Base-by-base conservation (phyloP, 2,797 vertebrate species). In the Smutsia gigantea region DNA sequence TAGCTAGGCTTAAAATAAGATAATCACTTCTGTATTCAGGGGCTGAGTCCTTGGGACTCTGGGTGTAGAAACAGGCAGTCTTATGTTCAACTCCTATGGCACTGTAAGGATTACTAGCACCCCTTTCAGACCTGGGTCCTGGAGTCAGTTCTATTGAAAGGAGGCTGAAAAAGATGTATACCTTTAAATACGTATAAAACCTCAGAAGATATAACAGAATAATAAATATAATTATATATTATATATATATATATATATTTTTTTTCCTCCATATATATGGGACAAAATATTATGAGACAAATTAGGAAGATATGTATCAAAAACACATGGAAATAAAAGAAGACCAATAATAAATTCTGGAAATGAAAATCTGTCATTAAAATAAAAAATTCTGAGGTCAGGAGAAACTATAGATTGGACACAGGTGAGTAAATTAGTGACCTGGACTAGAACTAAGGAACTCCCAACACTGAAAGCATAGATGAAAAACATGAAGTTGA, bases 1-100 rank as follows among this genome's bases (percentile, higher is more conserved):
- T 74, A 86, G 19, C 74, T 42, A 84, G 46, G 59, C 53, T 93
- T 86, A 93, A 90, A 81, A 81, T 49, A 53, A 89, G 53, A 66
- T 53, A 63, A 81, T 61, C 15, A 55, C 77, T 90, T 95, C 51
- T 69, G 17, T 53, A 84, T 79, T 46, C 27, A 69, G 55, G 27
- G 77, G 77, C 25, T 87, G 53, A 91, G 46, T 39, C 34, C 81
- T 46, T 82, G 66, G 68, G 61, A 90, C 46, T 75, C 51, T 61
- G 37, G 23, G 12, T 72, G 18, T 86, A 27, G 42, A 90, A 86
- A 63, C 0, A 93, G 82, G 64, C 15, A 64, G 51, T n/a, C 19
- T 90, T 31, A 81, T 79, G 78, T 85, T 77, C 74, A 90, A 71
- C 39, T 51, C n/a, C 57, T n/a, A 4, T 10, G 31, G 37, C 37